Conservation (phyloP, 1,140 invertebrate species). For the Pseudobourletiella spinata region DNA sequence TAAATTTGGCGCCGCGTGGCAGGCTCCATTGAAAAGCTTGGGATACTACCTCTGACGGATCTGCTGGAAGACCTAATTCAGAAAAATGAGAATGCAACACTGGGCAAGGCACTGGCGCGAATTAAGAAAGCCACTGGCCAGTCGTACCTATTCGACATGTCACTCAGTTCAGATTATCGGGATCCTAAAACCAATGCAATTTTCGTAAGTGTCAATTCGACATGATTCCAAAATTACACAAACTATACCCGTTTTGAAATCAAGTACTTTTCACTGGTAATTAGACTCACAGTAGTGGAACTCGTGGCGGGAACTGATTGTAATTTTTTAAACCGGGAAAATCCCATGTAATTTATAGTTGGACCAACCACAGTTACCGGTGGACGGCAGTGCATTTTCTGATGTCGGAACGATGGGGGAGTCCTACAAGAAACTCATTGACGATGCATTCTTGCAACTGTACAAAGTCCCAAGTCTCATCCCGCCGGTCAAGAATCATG, state of each 20-base stretch:
- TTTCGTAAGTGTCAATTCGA: conserved; percentile 24
- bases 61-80: conserved; percentile 19
- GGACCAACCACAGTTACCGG: conserved; percentile 29
- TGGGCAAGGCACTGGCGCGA: conserved; percentile 18
- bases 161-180: conserved; percentile 19
- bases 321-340: background rate
- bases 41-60: conserved; percentile 18
- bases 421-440: conserved; percentile 17
- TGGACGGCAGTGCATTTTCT: conserved; percentile 10
- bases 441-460: background rate
- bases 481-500: background rate
- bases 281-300: too few relatives aligned
- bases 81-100: conserved; percentile 1
- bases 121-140: conserved; percentile 29
- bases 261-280: too few relatives aligned
- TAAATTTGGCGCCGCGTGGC: background rate
- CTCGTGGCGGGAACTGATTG: background rate
- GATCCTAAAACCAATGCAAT: conserved; percentile 23
- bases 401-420: conserved; percentile 2
- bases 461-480: background rate
- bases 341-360: conserved; percentile 12
- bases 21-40: conserved; percentile 26
- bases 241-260: too few relatives aligned
- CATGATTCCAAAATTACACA: background rate
- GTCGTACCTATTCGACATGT: conserved; percentile 29